These are phyloP conservation scores for Calvadosia cruxmelitensis DNA, from an alignment of 30 jellyfish, hydroid and myxozoan genomes.

Conservation along the genomic window DNA sequence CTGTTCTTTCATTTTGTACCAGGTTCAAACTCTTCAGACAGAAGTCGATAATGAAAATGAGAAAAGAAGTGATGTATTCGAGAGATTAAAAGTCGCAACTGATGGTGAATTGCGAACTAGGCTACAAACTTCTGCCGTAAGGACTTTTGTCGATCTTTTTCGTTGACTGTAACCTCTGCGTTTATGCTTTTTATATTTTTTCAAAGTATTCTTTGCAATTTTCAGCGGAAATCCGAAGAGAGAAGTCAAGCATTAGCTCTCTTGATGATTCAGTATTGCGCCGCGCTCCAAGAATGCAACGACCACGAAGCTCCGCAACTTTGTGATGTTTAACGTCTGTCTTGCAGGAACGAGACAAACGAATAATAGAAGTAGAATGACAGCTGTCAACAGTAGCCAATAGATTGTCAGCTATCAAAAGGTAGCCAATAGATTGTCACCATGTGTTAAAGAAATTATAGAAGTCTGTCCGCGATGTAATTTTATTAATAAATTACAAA, in stretches of 20 bases:
- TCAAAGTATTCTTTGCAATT: background rate
- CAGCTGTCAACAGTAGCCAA: too few relatives aligned
- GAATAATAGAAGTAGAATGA: too few relatives aligned
- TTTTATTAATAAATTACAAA: too few relatives aligned
- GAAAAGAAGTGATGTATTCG: constrained; percentile 19
- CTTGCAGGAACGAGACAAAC: background rate
- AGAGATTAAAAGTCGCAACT: background rate
- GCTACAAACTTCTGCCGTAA: constrained; percentile 38
- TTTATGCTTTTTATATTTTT: too few relatives aligned
- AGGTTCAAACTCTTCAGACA: constrained; percentile 51
- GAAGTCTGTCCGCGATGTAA: too few relatives aligned
- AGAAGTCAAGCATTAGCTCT: constrained; percentile 71
- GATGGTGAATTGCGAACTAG: constrained; percentile 18
- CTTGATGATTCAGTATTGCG: constrained; percentile 71
- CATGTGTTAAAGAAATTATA: too few relatives aligned
- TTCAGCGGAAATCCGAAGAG: constrained; percentile 84
- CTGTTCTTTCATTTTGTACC: background rate
- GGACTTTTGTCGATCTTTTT: background rate
- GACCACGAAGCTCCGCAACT: constrained; percentile 19
- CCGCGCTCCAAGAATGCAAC: constrained; percentile 67
- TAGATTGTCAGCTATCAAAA: too few relatives aligned
- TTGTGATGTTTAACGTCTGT: constrained; percentile 10
- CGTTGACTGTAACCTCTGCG: background rate
- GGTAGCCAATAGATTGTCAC: too few relatives aligned
- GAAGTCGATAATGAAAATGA: constrained; percentile 48